Base-by-base conservation (phyloP, 2,113 vertebrate species). In the Sceloporus undulatus region DNA sequence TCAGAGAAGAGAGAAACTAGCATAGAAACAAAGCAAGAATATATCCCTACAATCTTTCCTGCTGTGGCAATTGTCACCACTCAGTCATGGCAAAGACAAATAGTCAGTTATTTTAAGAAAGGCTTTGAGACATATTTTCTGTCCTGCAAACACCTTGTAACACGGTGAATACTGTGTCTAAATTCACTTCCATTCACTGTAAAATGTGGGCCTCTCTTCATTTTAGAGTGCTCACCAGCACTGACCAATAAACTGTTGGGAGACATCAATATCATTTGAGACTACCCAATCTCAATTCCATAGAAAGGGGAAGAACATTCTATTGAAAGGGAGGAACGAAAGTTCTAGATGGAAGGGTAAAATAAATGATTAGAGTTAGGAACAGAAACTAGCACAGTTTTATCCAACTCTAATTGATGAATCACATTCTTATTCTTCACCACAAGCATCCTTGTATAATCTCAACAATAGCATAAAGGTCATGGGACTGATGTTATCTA, bases 201-300 rank as follows among this genome's bases (percentile, higher is more conserved):
- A 48, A n/a, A 86, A 79, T 4, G n/a, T 23, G n/a, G 75, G 62
- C 13, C 42, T 68, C 66, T 74, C 8, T 14, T 62, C 59, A 40
- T 5, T 19, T 42, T 29, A 65, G 70, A 84, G 70, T 25, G 19
- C 29, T 62, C 29, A 68, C 7, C 14, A 70, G 27, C 29, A 70
- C 76, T 70, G 42, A 68, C 48, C 76, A 86, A 70, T 79, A 29
- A 86, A 86, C 59, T 78, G 38, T 42, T 38, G 62, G 14, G 77
- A n/a, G 73, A 4, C 38, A 66, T 9, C 56, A 48, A 11, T 85
- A 73, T 73, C 5, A 34, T 34, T n/a, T 84, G 68, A 73, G 23
- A 78, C 34, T 52, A 77, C 25, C 21, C 40, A 14, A 66, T 66
- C 38, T 78, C 38, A 48, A 48, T 48, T 48, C 48, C 48, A 48